phyloP scores from a whole-genome alignment of 2,797 vertebrate species.

The Gymnocypris eckloni region DNA sequence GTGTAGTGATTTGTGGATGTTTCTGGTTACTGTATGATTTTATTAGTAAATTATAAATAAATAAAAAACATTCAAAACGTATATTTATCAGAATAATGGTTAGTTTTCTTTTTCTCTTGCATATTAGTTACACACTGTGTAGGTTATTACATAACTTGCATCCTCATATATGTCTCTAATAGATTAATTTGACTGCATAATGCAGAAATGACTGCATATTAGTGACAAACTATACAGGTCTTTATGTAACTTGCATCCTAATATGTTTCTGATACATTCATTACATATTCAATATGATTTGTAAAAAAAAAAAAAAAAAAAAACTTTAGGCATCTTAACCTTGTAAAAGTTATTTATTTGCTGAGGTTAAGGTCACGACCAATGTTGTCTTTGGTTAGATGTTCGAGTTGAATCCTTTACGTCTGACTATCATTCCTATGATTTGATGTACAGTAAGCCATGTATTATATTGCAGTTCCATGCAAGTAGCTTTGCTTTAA shows the following conservation, averaged over 20 bases:
- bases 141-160: not conserved
- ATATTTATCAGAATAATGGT: not conserved
- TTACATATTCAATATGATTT: not conserved
- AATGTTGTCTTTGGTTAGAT: not conserved
- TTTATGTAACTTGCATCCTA: not conserved
- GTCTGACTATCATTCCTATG: not conserved
- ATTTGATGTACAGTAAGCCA: not conserved
- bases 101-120: not conserved
- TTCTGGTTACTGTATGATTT: slow-evolving; percentile 18
- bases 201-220: not conserved
- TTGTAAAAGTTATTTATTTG: not conserved
- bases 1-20: not conserved
- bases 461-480: not conserved
- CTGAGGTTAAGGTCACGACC: not conserved
- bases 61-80: not conserved
- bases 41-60: too few species aligned
- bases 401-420: not conserved
- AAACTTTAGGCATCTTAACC: not conserved
- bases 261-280: not conserved
- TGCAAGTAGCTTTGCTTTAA: not conserved
- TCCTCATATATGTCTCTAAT: not conserved
- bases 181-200: not conserved
- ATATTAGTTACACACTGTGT: not conserved
- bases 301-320: not conserved
- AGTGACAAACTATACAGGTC: not conserved